Base-by-base conservation (phyloP, 2,113 vertebrate genomes). In the Salvelinus alpinus region DNA sequence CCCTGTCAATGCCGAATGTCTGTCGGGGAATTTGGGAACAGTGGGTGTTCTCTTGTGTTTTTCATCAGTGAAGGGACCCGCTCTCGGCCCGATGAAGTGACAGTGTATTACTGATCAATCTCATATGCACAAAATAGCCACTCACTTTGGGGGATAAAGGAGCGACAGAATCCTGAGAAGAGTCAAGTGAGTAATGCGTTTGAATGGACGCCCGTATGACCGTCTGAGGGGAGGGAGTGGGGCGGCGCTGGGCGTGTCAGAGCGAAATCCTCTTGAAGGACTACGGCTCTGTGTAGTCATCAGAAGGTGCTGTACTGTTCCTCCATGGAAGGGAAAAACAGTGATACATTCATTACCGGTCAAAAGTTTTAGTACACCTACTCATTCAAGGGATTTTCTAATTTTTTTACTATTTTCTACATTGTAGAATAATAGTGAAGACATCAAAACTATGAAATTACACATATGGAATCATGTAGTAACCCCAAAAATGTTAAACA, bases 101-200 rank as follows among this genome's bases (percentile, higher is more conserved):
- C 67, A 68, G 67, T 25, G 13, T 69, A 77, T 78, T 77, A 73
- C 74, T 47, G 64, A 74, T 85, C 66, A 71, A 14, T 81, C 47
- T 72, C 77, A 75, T 74, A 59, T 78, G 20, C 73, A 71, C 69
- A 20, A 31, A 9, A 22, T 1, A 47, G 69, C 81, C 57, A 25
- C 75, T 67, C 80, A 25, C 4, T 66, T 71, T 74, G n/a, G 74
- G 70, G 48, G 44, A n/a, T 34, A 57, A 48, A 76, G 80, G 77
- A 70, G 74, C 47, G 76, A 38, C 13, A 62, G 75, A 75, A 75
- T 70, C 74, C 76, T 22, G 20, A n/a, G 70, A 9, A 80, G 71
- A 81, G 80, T 82, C 72, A 77, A 75, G 79, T 74, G 69, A 82
- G 60, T n/a, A 22, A 76, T 78, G 72, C 44, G 29, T 82, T 76